Conservation (phyloP, 2,113 vertebrate species). For the Thunnus maccoyii region DNA sequence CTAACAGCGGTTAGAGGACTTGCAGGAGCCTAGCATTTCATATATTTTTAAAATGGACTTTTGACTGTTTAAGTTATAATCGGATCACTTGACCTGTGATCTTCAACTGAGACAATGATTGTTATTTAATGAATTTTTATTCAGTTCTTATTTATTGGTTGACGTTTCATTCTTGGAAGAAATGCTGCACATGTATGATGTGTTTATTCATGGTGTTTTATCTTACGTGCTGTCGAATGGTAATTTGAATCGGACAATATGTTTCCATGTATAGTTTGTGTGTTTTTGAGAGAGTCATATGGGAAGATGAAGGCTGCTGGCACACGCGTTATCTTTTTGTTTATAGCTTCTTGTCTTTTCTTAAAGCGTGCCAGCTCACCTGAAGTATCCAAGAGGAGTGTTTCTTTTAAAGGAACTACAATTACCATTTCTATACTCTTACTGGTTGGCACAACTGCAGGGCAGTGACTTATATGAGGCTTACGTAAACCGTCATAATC, state of each 20-base stretch:
- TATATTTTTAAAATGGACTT: conserved; percentile 61
- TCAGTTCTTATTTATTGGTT: conserved; percentile 80
- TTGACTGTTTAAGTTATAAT: conserved; percentile 74
- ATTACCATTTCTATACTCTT: conserved; percentile 9
- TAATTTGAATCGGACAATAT: conserved; percentile 54
- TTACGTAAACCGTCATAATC: background rate
- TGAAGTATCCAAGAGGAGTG: conserved; percentile 62
- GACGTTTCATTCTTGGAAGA: conserved; percentile 61
- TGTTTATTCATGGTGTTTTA: conserved; percentile 71
- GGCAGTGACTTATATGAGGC: conserved; percentile 32
- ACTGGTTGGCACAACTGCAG: background rate
- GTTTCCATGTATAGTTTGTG: conserved; percentile 71
- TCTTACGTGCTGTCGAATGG: conserved; percentile 65
- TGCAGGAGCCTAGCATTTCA: conserved; percentile 65
- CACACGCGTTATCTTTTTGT: conserved; percentile 50
- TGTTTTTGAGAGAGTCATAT: conserved; percentile 43
- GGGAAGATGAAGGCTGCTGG: conserved; percentile 52
- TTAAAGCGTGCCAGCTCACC: conserved; percentile 55
- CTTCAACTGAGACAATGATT: conserved; percentile 76
- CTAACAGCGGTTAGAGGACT: conserved; percentile 21
- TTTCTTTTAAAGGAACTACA: conserved; percentile 51
- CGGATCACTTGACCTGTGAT: conserved; percentile 56
- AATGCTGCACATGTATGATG: conserved; percentile 76
- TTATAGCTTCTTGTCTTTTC: conserved; percentile 52
- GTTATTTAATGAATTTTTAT: conserved; percentile 80